Conservation (phyloP, 2,888 invertebrate species). For the Frankliniella fusca region DNA sequence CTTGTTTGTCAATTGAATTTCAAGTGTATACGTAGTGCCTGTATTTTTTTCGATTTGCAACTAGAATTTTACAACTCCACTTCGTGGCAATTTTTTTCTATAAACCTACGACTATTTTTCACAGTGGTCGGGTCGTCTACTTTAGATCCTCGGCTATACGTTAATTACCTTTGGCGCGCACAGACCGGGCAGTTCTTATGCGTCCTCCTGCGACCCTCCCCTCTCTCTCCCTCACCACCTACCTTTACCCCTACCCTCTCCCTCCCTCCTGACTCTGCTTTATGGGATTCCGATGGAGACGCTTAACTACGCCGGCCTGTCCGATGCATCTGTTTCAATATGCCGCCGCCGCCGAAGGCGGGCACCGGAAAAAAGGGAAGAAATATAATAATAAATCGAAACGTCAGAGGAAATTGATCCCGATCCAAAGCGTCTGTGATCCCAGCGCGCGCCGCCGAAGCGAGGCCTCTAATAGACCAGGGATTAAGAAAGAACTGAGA, state of each 20-base stretch:
- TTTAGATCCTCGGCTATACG: background rate
- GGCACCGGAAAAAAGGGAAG: background rate
- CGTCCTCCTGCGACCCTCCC: no score
- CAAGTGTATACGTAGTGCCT: no score
- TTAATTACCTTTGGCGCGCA: background rate
- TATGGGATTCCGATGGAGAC: background rate
- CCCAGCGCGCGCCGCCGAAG: no score
- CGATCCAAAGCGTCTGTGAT: background rate
- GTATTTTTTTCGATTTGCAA: no score
- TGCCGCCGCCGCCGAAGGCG: background rate
- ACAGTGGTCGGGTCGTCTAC: background rate
- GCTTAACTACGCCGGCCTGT: background rate
- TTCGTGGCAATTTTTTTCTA: no score
- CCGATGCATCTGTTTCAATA: background rate
- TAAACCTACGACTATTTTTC: background rate
- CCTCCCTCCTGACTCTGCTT: background rate
- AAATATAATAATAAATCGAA: background rate
- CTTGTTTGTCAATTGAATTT: no score
- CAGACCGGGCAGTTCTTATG: no score
- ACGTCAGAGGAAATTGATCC: background rate
- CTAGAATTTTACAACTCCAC: no score
- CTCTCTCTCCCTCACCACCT: no score
- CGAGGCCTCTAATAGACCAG: no score
- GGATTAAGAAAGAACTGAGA: no score
- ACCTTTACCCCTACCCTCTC: no score